A percentile compares a stretch with the other conserved stretches of the same genome.
These are phyloP conservation scores for Catalaphyllia jardinei DNA, from an alignment of 64 coral and sea anemone genomes.

Conservation along the genomic window DNA sequence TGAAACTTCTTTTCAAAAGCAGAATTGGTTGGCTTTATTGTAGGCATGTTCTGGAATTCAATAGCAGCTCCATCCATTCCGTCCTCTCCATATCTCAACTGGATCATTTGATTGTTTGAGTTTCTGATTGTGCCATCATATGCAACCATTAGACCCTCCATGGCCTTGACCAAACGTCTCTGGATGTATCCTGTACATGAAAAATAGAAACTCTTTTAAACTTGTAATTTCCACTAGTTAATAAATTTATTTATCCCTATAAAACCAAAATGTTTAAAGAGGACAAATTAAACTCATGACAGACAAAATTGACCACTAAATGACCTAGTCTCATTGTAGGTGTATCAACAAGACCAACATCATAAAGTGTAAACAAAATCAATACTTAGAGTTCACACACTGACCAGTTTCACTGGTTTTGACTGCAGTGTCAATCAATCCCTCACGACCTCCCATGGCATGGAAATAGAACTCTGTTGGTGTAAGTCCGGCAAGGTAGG, in stretches of 20 bases:
- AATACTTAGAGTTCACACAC: too few species aligned
- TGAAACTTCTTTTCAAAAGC: slow-evolving; percentile 96
- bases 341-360: slow-evolving; percentile 1
- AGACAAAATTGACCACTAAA: too few species aligned
- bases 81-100: slow-evolving; percentile 97
- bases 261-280: too few species aligned
- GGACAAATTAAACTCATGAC: too few species aligned
- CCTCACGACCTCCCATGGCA: slow-evolving; percentile 99
- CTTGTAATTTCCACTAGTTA: too few species aligned
- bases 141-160: slow-evolving; percentile 94
- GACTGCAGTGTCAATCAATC: slow-evolving; percentile 99
- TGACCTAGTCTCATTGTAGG: too few species aligned
- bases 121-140: slow-evolving; percentile 98
- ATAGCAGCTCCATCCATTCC: slow-evolving; percentile 90
- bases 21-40: slow-evolving; percentile 78
- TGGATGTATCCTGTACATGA: slow-evolving; percentile 85
- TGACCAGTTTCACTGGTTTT: slow-evolving; percentile 99
- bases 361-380: too few species aligned
- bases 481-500: slow-evolving; percentile 97
- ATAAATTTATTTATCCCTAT: too few species aligned
- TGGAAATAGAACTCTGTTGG: slow-evolving; percentile 99
- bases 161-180: slow-evolving; percentile 98
- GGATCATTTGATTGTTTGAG: slow-evolving; percentile 97
- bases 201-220: neutral
- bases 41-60: slow-evolving; percentile 97